These are phyloP conservation scores for Pentalonia nigronervosa DNA, from an alignment of 1,140 invertebrate genomes.

Conservation along the genomic window DNA sequence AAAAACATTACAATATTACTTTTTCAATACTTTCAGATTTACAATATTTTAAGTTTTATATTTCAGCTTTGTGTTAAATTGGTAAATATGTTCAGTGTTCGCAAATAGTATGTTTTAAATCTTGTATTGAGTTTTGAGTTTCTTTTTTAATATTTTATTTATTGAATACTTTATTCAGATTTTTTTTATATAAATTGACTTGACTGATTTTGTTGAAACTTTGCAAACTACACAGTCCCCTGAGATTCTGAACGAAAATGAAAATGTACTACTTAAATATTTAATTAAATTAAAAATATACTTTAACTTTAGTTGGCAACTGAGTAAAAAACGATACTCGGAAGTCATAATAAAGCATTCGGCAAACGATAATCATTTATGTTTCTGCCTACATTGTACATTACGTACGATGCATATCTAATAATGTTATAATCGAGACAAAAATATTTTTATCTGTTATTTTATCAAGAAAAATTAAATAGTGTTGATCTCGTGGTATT, in stretches of 20 bases:
- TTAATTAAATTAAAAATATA: conserved; percentile 14
- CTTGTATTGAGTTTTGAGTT: background rate
- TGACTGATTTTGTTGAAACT: conserved; percentile 12
- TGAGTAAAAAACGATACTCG: background rate
- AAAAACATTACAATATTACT: conserved; percentile 1
- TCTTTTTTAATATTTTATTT: background rate
- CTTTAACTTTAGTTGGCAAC: background rate
- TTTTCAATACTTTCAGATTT: background rate
- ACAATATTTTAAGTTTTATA: no score
- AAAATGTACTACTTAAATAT: background rate
- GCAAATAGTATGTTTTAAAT: background rate
- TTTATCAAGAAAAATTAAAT: no score
- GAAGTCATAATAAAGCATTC: conserved; percentile 7
- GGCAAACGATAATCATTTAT: background rate
- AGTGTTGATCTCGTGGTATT: no score
- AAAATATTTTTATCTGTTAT: no score
- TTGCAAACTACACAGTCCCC: background rate
- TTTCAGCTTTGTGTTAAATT: background rate
- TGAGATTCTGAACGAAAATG: background rate
- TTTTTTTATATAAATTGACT: background rate
- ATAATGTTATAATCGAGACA: background rate
- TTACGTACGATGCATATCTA: background rate
- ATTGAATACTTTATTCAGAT: background rate
- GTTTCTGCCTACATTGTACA: background rate
- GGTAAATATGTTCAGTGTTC: background rate